Percentiles rank a stretch among this genome's conserved stretches.
Conservation (phyloP, 2,113 vertebrate species). For the Anas platyrhynchos region DNA sequence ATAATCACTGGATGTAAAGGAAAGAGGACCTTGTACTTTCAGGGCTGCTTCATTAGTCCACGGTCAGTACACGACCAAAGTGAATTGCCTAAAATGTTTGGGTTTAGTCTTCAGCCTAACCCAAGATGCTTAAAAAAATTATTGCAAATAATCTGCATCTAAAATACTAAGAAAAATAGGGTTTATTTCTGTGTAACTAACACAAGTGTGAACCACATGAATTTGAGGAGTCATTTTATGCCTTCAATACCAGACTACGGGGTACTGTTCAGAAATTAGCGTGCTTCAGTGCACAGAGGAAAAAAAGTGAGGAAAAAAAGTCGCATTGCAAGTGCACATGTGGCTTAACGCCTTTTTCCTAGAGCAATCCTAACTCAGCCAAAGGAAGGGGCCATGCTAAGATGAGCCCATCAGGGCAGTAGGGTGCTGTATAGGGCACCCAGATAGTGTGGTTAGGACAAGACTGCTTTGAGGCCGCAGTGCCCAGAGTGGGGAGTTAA, state of each 20-base stretch:
- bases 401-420: not conserved
- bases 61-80: not conserved
- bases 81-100: too few relatives aligned
- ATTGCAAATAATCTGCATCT: not conserved
- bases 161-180: not conserved
- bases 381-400: not conserved
- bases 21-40: not conserved
- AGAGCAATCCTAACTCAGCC: not conserved
- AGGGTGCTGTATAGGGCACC: fast-evolving
- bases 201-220: not conserved
- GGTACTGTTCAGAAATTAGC: not conserved
- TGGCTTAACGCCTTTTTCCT: not conserved
- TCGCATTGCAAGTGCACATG: not conserved
- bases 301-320: not conserved
- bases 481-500: fast-evolving
- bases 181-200: not conserved
- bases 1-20: fast-evolving
- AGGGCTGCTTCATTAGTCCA: not conserved
- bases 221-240: not conserved
- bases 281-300: not conserved
- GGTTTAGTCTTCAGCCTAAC: not conserved
- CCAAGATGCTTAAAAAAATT: not conserved
- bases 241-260: not conserved
- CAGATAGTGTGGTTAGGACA: not conserved
- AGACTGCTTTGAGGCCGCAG: not conserved